These are phyloP conservation scores for Trypoxylon attenuatum DNA, from an alignment of 2,888 invertebrate species.

Conservation along the genomic window DNA sequence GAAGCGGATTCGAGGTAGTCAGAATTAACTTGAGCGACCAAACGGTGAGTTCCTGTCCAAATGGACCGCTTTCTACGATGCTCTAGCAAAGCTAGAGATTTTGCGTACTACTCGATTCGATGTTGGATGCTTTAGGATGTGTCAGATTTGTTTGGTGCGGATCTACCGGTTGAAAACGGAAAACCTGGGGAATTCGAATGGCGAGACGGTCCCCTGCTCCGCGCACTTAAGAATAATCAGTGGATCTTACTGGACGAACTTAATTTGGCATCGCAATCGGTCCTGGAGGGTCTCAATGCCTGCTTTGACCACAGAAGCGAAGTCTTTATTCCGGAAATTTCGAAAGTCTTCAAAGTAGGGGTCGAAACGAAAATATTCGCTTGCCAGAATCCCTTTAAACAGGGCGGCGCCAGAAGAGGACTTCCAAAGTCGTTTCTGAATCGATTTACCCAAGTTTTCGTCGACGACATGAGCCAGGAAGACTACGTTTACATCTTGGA, in stretches of 20 bases:
- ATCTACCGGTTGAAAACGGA: constrained; percentile 94
- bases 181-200: constrained; percentile 92
- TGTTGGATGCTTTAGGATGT: constrained; percentile 83
- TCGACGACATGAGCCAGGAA: background rate
- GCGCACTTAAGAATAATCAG: constrained; percentile 92
- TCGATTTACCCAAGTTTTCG: constrained; percentile 87
- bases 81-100: no score
- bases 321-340: constrained; percentile 96
- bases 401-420: constrained; percentile 97
- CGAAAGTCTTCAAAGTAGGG: constrained; percentile 87
- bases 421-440: constrained; percentile 98
- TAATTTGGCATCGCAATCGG: constrained; percentile 98
- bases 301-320: constrained; percentile 98
- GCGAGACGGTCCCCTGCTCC: constrained; percentile 96
- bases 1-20: constrained; percentile 88
- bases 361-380: constrained; percentile 92
- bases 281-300: constrained; percentile 98
- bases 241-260: constrained; percentile 99
- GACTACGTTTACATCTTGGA: background rate
- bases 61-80: no score
- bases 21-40: constrained; percentile 99
- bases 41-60: constrained; percentile 82
- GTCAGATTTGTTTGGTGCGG: constrained; percentile 97
- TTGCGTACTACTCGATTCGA: no score
- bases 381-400: constrained; percentile 96